These are phyloP conservation scores for Meles meles DNA, from an alignment of 2,113 vertebrate genomes.

Conservation along the genomic window DNA sequence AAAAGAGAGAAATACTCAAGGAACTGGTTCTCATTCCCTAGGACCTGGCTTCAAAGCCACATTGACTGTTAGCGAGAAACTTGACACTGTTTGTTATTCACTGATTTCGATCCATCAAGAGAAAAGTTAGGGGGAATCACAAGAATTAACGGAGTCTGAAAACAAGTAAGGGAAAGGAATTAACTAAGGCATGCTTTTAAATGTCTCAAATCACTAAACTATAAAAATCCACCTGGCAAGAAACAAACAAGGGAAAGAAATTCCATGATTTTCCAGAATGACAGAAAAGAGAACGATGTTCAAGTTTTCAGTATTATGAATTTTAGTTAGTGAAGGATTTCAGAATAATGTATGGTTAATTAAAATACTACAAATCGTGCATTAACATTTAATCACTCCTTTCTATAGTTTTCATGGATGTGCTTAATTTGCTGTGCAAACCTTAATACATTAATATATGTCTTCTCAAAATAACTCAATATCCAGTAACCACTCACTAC, in stretches of 20 bases:
- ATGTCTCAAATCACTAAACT: not conserved
- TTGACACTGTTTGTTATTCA: not conserved
- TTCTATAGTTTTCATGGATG: slow-evolving; percentile 24
- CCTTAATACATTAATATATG: slow-evolving; percentile 49
- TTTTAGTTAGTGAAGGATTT: slow-evolving; percentile 35
- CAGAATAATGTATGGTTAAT: slow-evolving; percentile 52
- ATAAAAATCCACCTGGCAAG: not conserved
- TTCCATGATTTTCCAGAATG: not conserved
- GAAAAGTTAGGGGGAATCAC: not conserved
- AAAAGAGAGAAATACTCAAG: not conserved
- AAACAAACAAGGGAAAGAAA: not conserved
- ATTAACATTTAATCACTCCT: slow-evolving; percentile 50
- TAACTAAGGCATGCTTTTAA: not conserved
- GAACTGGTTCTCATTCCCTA: not conserved
- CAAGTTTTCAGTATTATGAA: not conserved
- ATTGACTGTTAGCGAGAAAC: not conserved
- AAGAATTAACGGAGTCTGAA: not conserved
- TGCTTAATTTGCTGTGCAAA: slow-evolving; percentile 65
- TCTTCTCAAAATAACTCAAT: slow-evolving; percentile 74
- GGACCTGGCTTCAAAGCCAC: not conserved
- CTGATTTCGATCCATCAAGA: not conserved
- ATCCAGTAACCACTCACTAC: slow-evolving; percentile 53
- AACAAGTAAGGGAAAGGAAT: not conserved
- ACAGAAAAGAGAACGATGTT: not conserved
- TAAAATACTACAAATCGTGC: slow-evolving; percentile 64